Conservation (phyloP, 2,113 vertebrate genomes). For the Pomatostomus ruficeps region DNA sequence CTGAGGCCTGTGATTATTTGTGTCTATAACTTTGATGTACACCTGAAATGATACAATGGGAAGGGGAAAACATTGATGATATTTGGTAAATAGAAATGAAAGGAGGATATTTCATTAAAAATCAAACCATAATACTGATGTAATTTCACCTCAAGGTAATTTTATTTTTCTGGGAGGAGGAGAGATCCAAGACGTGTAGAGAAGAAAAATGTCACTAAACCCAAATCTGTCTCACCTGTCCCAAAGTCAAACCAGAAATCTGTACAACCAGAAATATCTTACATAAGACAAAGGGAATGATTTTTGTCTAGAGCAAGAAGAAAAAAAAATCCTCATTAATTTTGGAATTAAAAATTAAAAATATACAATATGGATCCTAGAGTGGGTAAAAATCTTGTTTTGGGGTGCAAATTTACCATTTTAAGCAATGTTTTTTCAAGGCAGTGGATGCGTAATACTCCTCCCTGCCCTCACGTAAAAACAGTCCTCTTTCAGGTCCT, state of each 20-base stretch:
- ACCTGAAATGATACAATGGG: constrained; percentile 74
- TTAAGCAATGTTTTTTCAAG: background rate
- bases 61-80: background rate
- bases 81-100: background rate
- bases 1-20: constrained; percentile 94
- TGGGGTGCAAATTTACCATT: background rate
- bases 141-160: background rate
- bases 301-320: background rate
- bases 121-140: background rate
- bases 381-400: background rate
- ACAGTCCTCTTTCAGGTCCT: background rate
- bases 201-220: background rate
- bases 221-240: background rate
- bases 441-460: background rate
- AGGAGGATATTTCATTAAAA: background rate
- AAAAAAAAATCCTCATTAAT: background rate
- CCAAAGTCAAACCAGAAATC: background rate
- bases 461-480: background rate
- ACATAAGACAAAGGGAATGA: background rate
- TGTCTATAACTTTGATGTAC: constrained; percentile 94
- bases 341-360: background rate
- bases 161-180: background rate
- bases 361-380: background rate
- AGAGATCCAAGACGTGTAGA: background rate
- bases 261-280: background rate